phyloP scores from a whole-genome alignment of 2,797 vertebrate genomes.

The Sebastes taczanowskii region DNA sequence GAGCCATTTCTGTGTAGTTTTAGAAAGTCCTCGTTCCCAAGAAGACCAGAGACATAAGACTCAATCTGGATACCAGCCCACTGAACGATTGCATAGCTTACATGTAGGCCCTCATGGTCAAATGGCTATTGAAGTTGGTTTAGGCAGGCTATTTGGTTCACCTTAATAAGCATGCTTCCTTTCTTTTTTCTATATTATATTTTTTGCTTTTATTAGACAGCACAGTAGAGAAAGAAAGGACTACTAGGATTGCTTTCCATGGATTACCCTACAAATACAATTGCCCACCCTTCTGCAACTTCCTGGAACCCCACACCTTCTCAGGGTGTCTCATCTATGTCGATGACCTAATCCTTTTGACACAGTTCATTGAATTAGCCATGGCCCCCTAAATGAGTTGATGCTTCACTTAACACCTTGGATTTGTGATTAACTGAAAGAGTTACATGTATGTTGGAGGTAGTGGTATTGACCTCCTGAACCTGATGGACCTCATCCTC shows the following conservation, averaged over 20 bases:
- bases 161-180: neutral
- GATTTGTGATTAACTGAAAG: neutral
- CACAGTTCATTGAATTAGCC: neutral
- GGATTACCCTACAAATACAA: too few species aligned
- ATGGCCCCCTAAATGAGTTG: neutral
- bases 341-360: neutral
- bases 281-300: neutral
- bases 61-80: neutral
- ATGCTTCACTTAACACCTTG: neutral
- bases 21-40: neutral
- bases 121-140: neutral
- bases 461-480: neutral
- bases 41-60: neutral
- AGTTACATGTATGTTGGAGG: neutral
- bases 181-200: neutral
- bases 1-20: neutral
- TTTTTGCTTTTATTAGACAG: neutral
- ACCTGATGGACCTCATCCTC: neutral
- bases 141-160: rapidly evolving
- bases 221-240: neutral
- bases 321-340: neutral
- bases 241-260: too few species aligned
- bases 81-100: neutral
- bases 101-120: neutral
- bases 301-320: neutral